Base-by-base conservation (phyloP, 2,113 vertebrate species). In the Erpornis zantholeuca region DNA sequence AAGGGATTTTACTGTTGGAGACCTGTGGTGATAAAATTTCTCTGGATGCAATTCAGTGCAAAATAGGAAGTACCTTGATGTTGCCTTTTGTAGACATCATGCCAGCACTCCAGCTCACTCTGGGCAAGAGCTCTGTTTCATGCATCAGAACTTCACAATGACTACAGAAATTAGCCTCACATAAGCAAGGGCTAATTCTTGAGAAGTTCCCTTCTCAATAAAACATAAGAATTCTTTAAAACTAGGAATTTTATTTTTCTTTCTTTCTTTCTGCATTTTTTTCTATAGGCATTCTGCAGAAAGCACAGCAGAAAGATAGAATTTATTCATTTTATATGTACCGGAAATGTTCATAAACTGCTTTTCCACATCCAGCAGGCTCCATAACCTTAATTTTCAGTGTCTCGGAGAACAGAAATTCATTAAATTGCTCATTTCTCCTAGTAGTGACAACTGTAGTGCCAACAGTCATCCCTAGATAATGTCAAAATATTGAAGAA, bases 401-500 rank as follows among this genome's bases (percentile, higher is more conserved):
- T 22, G 47, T 20, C 25, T 88, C 52, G 53, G 60, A 73, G 60
- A 90, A 85, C 14, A 96, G 50, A 86, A 91, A 92, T 88, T 79
- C 35, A 83, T 92, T 90, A 81, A 78, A 94, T 76, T 94, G 52
- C 69, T 93, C 60, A 50, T 92, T 94, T 75, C 69, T 88, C 53
- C 72, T 72, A 60, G 49, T 10, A 68, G 44, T 92, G 72, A 68
- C 47, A 95, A 81, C 53, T 81, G 33, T 49, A 78, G 79, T 93
- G 90, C 90, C 92, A 96, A 86, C 86, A 96, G 38, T 57, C 79
- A 10, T 94, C 76, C 72, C 29, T 69, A 64, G 56, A 59, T 92
- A 84, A 68, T 94, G 92, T 96, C 92, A 97, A 96, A 97, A 97
- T 97, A 97, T 88, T 95, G 88, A 92, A 80, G 88, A 95, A 95